Base-by-base conservation (phyloP, 1,140 invertebrate species). In the Philopotamus ludificatus region DNA sequence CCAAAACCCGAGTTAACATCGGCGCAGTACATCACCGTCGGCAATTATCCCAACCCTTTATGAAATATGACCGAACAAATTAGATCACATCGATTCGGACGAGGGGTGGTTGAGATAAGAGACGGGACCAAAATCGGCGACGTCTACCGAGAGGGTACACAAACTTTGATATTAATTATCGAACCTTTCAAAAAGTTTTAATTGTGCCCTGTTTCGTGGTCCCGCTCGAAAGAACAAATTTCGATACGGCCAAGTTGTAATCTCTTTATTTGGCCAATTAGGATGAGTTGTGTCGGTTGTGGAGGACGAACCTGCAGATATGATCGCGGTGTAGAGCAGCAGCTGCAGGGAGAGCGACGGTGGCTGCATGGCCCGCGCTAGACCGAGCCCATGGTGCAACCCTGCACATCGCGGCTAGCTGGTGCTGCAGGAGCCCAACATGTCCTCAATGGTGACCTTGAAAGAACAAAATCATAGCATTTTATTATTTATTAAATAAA, bases 381-480 rank as follows among this genome's bases (percentile, higher is more conserved):
- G n/a, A 51, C 60, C 45, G 53, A 57, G 66, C 62, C 61, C 66
- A 68, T 68, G 53, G 66, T 62, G 66, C 66, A 64, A 55, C 61
- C 34, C 20, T 63, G 28, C 22, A 50, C 39, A 62, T 65, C 66
- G 64, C 62, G 55, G 23, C 65, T 64, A 63, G 65, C 53, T 63
- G 39, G 41, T 55, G 8, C 23, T 49, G 18, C 21, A 34, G 47
- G 18, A 12, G 1, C 41, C 25, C 60, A 53, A 20, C 25, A 12
- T 51, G 16, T 1, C 16, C 25, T 39, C 3, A 2, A 15, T 53
- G 9, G 42, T 61, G 7, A 16, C 1, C 34, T 49, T 63, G 10
- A 49, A 61, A 61, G 23, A 58, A 41, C 22, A 22, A 58, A 58
- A 58, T n/a, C n/a, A n/a, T n/a, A n/a, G n/a, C n/a, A n/a, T n/a